phyloP scores from a whole-genome alignment of 2,797 vertebrate species.

The Eulemur albifrons region DNA sequence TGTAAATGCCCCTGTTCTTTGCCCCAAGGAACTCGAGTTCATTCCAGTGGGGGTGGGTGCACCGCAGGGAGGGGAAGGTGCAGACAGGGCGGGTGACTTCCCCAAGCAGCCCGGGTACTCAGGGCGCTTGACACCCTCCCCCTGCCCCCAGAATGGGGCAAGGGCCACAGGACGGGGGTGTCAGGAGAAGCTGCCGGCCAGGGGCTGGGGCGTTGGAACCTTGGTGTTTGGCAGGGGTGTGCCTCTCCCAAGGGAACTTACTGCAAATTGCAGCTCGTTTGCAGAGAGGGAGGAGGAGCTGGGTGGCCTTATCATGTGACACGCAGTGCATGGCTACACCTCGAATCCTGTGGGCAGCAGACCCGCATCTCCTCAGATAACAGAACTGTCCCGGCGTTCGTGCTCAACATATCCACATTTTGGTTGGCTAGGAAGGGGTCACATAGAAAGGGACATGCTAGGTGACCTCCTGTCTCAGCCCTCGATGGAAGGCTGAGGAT shows the following conservation, averaged over 20 bases:
- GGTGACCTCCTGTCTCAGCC: fast-evolving
- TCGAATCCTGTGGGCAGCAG: neutral
- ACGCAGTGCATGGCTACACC: fast-evolving
- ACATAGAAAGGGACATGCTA: fast-evolving
- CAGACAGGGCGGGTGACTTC: neutral
- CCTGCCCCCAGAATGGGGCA: neutral
- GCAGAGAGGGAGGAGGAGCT: neutral
- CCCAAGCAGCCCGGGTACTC: fast-evolving
- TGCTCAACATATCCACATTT: fast-evolving
- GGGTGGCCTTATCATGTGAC: fast-evolving
- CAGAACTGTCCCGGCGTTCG: fast-evolving
- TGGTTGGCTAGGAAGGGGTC: neutral
- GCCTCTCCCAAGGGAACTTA: neutral
- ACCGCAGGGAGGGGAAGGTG: no score
- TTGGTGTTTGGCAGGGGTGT: neutral
- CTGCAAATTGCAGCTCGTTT: neutral
- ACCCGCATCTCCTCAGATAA: fast-evolving
- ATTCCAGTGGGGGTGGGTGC: neutral
- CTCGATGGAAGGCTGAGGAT: fast-evolving
- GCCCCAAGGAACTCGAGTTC: neutral
- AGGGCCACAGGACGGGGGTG: neutral
- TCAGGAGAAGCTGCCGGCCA: fast-evolving
- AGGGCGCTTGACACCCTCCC: neutral
- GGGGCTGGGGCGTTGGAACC: neutral
- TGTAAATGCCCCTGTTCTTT: neutral